Conservation (phyloP, 2,888 invertebrate species). For the Sipha maydis region DNA sequence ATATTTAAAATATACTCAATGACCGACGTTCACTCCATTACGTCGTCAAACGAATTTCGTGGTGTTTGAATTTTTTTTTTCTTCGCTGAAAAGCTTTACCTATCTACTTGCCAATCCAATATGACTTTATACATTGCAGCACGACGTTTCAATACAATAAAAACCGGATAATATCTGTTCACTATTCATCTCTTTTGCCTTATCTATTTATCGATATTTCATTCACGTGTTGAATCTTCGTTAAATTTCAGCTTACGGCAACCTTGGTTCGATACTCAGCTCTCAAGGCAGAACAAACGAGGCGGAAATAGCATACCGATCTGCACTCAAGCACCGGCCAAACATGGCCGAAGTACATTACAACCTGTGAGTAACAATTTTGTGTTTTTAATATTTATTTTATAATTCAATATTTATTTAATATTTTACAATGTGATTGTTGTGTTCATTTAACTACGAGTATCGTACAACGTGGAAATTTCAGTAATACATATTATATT, state of each 20-base stretch:
- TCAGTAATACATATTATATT: not conserved
- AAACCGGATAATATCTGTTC: slow-evolving; percentile 5
- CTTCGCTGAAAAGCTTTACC: not conserved
- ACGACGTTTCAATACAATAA: slow-evolving; percentile 35
- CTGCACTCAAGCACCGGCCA: slow-evolving; percentile 88
- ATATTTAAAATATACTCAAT: not conserved
- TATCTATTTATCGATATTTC: not conserved
- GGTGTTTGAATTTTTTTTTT: not conserved
- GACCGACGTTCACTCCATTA: not conserved
- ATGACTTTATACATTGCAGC: not conserved
- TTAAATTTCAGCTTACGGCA: slow-evolving; percentile 86
- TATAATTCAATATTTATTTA: not conserved
- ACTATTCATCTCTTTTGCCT: not conserved
- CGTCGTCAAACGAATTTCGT: not conserved
- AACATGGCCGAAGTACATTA: slow-evolving; percentile 99
- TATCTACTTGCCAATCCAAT: not conserved
- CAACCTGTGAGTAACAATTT: slow-evolving; percentile 71
- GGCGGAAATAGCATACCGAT: slow-evolving; percentile 91
- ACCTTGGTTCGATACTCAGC: slow-evolving; percentile 94
- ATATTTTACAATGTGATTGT: not conserved
- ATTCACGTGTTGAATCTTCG: slow-evolving; percentile 40
- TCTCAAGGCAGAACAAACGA: slow-evolving; percentile 86
- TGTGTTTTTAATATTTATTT: not conserved
- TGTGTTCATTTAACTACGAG: not conserved
- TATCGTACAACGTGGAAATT: not conserved